A percentile compares a stretch with the other conserved stretches of the same genome.
Conservation (phyloP, 2,888 invertebrate species). For the Sarcophaga rosellei region DNA sequence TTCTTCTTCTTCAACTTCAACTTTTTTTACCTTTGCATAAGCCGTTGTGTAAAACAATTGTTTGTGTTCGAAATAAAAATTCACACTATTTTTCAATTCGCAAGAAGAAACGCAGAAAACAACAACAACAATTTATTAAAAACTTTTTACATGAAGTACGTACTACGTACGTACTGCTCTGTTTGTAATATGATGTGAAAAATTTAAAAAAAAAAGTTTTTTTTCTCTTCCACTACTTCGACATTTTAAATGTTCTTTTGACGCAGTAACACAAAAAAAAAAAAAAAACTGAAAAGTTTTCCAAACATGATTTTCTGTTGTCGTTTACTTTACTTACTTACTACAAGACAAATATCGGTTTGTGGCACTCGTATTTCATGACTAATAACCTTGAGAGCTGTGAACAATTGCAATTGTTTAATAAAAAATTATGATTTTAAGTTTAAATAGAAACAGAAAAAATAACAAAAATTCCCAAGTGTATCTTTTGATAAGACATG, state of each 20-base stretch:
- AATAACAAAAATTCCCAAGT: neutral
- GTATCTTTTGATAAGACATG: neutral
- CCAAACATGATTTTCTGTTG: constrained; percentile 3
- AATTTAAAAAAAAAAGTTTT: constrained; percentile 20
- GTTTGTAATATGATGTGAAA: constrained; percentile 21
- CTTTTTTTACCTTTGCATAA: constrained; percentile 3
- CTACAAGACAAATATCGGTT: constrained; percentile 45
- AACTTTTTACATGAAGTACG: neutral
- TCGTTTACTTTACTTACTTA: constrained; percentile 35
- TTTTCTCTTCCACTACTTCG: neutral
- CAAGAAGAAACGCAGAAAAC: neutral
- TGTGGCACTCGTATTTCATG: neutral
- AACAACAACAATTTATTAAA: neutral
- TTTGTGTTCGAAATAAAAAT: constrained; percentile 15
- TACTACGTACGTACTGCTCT: neutral
- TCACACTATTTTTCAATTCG: constrained; percentile 43
- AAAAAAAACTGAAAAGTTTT: constrained; percentile 21
- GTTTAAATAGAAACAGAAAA: neutral
- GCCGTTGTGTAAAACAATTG: constrained; percentile 49
- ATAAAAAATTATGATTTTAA: neutral
- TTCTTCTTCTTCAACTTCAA: neutral
- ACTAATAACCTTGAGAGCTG: constrained; percentile 35
- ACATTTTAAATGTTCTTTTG: neutral
- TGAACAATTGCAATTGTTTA: neutral
- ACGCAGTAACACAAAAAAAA: neutral